Evolutionary conservation across 2,888 invertebrate species (phyloP).

Genomic region (Morpho achilles): DNA sequence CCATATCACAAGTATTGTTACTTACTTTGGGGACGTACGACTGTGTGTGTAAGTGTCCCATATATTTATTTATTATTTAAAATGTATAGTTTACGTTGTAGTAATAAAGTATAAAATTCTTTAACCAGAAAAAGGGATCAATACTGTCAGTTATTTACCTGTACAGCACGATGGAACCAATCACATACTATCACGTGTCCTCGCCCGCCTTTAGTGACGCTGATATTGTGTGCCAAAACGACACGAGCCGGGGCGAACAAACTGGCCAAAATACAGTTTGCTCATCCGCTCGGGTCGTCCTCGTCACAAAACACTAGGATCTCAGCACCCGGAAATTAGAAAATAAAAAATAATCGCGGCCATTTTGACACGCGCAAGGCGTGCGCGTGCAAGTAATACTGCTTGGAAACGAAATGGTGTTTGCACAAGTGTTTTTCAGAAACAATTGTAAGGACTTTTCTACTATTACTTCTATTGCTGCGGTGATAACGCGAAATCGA

Average conservation of each 20-base stretch:
- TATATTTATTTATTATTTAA: no score
- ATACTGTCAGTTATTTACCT: conserved; percentile 12
- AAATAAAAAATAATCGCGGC: conserved; percentile 13
- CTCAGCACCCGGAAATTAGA: conserved; percentile 15
- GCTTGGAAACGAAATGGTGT: conserved; percentile 57
- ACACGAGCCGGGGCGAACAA: conserved; percentile 81
- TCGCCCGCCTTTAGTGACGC: conserved; percentile 20
- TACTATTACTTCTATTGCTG: conserved; percentile 69
- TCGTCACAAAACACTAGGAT: conserved; percentile 23
- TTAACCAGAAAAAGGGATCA: background rate
- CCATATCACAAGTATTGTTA: no score
- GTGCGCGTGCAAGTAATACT: conserved; percentile 46
- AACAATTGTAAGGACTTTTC: conserved; percentile 74
- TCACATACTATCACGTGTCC: conserved; percentile 40
- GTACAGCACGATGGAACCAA: conserved; percentile 29
- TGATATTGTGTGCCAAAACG: conserved; percentile 51
- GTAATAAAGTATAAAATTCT: no score
- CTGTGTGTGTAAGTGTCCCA: no score
- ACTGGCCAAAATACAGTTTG: conserved; percentile 71
- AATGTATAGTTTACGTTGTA: no score
- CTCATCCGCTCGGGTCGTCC: conserved; percentile 77
- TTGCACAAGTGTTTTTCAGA: conserved; percentile 73
- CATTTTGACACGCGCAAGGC: conserved; percentile 25
- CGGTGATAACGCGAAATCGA: conserved; percentile 32
- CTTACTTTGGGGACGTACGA: no score